Evolutionary conservation across 2,113 vertebrate genomes (phyloP).

Genomic region (Hydrochoerus hydrochaeris): DNA sequence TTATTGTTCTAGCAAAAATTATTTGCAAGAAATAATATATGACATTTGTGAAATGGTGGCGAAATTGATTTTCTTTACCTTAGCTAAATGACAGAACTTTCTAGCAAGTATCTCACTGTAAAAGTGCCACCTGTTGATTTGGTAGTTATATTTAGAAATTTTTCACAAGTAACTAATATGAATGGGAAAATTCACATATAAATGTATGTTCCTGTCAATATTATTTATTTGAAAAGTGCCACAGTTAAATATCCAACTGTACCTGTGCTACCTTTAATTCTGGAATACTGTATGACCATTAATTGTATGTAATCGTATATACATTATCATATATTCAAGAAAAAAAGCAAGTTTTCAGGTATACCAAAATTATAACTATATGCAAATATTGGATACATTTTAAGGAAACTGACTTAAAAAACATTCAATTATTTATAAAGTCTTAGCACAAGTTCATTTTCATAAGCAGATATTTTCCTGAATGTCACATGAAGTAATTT

Average conservation of each 20-base stretch:
- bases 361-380: background rate
- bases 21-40: conserved; percentile 13
- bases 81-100: background rate
- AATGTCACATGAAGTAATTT: conserved; percentile 39
- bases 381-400: background rate
- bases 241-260: background rate
- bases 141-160: background rate
- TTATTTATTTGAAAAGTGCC: conserved; percentile 35
- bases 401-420: conserved; percentile 41
- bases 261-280: background rate
- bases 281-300: conserved; percentile 14
- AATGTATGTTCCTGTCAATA: background rate
- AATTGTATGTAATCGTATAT: background rate
- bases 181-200: conserved; percentile 27
- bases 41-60: background rate
- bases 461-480: conserved; percentile 1
- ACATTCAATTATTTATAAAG: conserved; percentile 5
- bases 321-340: conserved; percentile 12
- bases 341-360: background rate
- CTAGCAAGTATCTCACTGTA: background rate
- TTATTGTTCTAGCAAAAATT: conserved; percentile 26
- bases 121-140: background rate
- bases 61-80: background rate
- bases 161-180: conserved; percentile 22
- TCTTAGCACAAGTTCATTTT: background rate